Percentiles rank a stretch among this genome's conserved stretches.
phyloP scores from a whole-genome alignment of 2,113 vertebrate genomes.

The Panthera leo region DNA sequence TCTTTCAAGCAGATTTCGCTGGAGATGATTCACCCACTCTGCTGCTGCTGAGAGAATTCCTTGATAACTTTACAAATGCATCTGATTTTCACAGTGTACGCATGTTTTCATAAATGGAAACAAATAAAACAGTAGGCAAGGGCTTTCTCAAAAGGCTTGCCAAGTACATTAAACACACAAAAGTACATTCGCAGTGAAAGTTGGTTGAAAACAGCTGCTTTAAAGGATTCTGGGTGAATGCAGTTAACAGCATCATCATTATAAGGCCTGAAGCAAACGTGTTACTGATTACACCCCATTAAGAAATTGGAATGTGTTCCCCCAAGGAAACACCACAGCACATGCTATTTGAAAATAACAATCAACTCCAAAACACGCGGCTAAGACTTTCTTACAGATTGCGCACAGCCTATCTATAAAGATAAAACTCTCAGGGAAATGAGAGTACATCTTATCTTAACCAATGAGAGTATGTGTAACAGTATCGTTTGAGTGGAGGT shows the following conservation, averaged over 20 bases:
- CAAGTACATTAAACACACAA: slow-evolving; percentile 67
- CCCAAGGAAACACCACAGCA: slow-evolving; percentile 72
- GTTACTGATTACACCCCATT: slow-evolving; percentile 87
- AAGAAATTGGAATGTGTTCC: slow-evolving; percentile 84
- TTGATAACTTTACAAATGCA: slow-evolving; percentile 72
- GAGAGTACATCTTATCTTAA: slow-evolving; percentile 64
- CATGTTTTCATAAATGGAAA: slow-evolving; percentile 80
- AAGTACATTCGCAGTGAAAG: slow-evolving; percentile 66
- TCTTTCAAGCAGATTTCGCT: background rate
- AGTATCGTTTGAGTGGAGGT: slow-evolving; percentile 15
- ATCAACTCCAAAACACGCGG: slow-evolving; percentile 66
- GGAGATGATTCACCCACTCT: background rate
- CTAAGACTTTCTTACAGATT: slow-evolving; percentile 64
- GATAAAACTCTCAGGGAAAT: slow-evolving; percentile 66
- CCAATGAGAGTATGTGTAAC: slow-evolving; percentile 51
- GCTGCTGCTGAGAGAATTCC: background rate
- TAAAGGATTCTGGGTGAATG: slow-evolving; percentile 60
- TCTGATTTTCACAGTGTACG: slow-evolving; percentile 66
- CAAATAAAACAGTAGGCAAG: slow-evolving; percentile 79
- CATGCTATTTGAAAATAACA: slow-evolving; percentile 75
- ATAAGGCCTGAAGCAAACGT: slow-evolving; percentile 83
- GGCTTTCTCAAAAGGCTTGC: slow-evolving; percentile 65
- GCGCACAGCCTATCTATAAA: slow-evolving; percentile 68
- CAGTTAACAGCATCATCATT: slow-evolving; percentile 77
- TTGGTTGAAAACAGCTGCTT: slow-evolving; percentile 77